phyloP scores from a whole-genome alignment of 2,888 invertebrate species.

The Stratiomys singularior region DNA sequence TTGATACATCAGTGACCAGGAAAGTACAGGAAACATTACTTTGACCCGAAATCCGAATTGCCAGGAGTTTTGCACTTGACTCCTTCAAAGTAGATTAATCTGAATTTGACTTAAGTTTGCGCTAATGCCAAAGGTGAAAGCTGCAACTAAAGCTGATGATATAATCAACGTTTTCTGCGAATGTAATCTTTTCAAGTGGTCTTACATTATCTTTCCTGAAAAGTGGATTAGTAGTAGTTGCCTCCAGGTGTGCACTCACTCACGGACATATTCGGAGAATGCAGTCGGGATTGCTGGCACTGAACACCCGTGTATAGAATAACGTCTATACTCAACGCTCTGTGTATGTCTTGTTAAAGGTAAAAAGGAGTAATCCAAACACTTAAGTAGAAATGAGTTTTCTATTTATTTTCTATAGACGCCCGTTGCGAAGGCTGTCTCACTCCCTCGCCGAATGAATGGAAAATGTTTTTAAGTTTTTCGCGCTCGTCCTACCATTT shows the following conservation, averaged over 20 bases:
- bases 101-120: background rate
- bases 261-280: background rate
- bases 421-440: conserved; percentile 4
- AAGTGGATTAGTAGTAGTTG: conserved; percentile 15
- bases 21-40: too few relatives aligned
- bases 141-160: conserved; percentile 27
- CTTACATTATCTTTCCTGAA: conserved; percentile 34
- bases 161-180: conserved; percentile 29
- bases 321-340: background rate
- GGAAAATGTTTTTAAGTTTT: conserved; percentile 40
- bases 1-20: too few relatives aligned
- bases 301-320: background rate
- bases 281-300: background rate
- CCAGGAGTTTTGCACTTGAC: background rate
- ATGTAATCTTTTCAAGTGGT: conserved; percentile 40
- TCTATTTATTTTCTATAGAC: conserved; percentile 36
- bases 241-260: background rate
- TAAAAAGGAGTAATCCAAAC: conserved; percentile 43
- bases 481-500: conserved; percentile 15
- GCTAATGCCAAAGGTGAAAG: background rate
- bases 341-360: conserved; percentile 30
- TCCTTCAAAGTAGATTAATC: background rate
- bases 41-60: background rate
- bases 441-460: conserved; percentile 14
- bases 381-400: conserved; percentile 46